A percentile compares a stretch with the other conserved stretches of the same genome.
Conservation (phyloP, 2,797 vertebrate genomes). For the Betta splendens region DNA sequence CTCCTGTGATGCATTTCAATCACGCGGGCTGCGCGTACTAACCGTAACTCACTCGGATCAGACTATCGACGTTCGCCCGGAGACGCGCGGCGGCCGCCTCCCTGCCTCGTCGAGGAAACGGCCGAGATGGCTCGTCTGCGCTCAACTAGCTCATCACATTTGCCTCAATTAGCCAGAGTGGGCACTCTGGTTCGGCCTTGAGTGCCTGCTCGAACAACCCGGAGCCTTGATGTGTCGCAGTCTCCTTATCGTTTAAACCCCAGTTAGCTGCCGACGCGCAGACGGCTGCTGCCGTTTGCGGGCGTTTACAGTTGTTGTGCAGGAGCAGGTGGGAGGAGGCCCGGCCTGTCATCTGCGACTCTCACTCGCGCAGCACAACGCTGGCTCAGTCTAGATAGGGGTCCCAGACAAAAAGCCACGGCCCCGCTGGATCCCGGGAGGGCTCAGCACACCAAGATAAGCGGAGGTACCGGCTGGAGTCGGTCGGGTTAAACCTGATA, state of each 20-base stretch:
- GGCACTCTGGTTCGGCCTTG: constrained; percentile 59
- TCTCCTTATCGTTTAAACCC: constrained; percentile 57
- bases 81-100: constrained; percentile 52
- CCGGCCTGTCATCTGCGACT: constrained; percentile 44
- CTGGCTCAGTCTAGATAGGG: constrained; percentile 37
- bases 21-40: constrained; percentile 59
- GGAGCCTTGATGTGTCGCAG: constrained; percentile 52
- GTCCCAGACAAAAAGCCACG: constrained; percentile 42
- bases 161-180: constrained; percentile 72
- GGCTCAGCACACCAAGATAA: constrained; percentile 30
- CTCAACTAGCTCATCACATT: constrained; percentile 73
- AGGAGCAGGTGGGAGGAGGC: constrained; percentile 56
- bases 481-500: constrained; percentile 37
- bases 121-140: constrained; percentile 30
- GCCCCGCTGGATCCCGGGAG: constrained; percentile 22
- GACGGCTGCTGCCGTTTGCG: constrained; percentile 62
- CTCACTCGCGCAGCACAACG: constrained; percentile 26
- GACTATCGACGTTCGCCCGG: constrained; percentile 61
- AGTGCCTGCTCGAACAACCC: constrained; percentile 64
- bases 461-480: constrained; percentile 36
- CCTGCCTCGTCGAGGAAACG: constrained; percentile 57
- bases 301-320: constrained; percentile 56
- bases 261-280: constrained; percentile 67
- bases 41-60: constrained; percentile 70
- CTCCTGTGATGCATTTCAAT: constrained; percentile 78